Percentiles rank a stretch among this genome's conserved stretches.
Conservation (phyloP, 2,888 invertebrate genomes). For the Phoenoteleia sp. region DNA sequence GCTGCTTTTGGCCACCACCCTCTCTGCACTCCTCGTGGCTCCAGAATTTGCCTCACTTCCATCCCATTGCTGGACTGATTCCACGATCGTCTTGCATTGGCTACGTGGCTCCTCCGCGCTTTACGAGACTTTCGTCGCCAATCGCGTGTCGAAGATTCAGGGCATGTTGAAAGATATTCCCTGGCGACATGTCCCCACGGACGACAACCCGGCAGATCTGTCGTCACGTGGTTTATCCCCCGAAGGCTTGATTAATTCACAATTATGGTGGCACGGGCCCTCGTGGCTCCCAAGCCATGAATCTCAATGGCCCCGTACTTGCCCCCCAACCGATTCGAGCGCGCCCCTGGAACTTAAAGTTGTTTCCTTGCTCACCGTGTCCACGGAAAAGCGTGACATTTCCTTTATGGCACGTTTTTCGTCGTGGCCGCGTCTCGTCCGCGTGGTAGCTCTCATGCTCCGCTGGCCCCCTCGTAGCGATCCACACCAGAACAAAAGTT, state of each 20-base stretch:
- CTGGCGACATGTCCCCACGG: conserved; percentile 78
- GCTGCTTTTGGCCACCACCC: background rate
- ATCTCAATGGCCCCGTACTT: too few relatives aligned
- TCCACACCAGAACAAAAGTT: too few relatives aligned
- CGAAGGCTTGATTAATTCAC: background rate
- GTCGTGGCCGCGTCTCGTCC: conserved; percentile 68
- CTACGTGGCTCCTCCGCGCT: conserved; percentile 59
- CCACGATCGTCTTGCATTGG: conserved; percentile 74
- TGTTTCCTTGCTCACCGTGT: too few relatives aligned
- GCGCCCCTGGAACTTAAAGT: background rate
- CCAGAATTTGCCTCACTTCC: background rate
- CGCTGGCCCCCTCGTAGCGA: background rate
- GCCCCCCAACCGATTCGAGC: background rate
- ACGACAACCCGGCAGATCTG: too few relatives aligned
- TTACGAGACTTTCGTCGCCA: conserved; percentile 75
- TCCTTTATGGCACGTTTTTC: background rate
- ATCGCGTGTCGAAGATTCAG: conserved; percentile 79
- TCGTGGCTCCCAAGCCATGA: background rate
- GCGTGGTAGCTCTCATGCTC: conserved; percentile 5
- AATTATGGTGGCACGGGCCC: conserved; percentile 4
- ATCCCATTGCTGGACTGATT: conserved; percentile 66
- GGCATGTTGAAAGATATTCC: conserved; percentile 61
- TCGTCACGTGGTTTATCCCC: conserved; percentile 37
- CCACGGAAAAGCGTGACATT: too few relatives aligned
- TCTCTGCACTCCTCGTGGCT: background rate